A percentile compares a stretch with the other conserved stretches of the same genome.
These are phyloP conservation scores for Enhydra lutris DNA, from an alignment of 2,113 vertebrate species.

Conservation along the genomic window DNA sequence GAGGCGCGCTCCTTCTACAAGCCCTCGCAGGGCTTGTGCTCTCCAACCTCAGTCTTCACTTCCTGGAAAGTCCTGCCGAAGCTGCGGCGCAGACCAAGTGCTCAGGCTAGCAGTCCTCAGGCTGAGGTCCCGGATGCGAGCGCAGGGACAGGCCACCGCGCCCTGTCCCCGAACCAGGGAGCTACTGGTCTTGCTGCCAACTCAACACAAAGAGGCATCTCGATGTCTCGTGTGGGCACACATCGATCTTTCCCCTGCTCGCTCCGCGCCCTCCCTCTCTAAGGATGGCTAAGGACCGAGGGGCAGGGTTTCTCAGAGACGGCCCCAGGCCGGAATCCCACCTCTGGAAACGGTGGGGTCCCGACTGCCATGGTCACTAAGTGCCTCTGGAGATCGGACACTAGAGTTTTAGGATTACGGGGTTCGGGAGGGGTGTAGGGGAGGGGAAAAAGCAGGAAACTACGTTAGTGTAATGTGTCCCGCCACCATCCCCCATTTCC, in stretches of 20 bases:
- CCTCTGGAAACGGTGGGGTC: neutral
- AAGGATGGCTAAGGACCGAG: neutral
- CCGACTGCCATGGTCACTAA: neutral
- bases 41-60: neutral
- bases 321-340: no score
- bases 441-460: neutral
- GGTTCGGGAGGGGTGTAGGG: rapidly evolving
- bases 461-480: neutral
- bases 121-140: neutral
- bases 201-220: rapidly evolving
- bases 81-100: neutral
- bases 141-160: neutral
- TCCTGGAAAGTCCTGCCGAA: neutral
- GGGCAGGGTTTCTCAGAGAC: neutral
- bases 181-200: rapidly evolving
- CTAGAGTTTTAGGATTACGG: rapidly evolving
- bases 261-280: neutral
- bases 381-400: neutral
- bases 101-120: rapidly evolving
- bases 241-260: rapidly evolving
- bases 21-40: neutral
- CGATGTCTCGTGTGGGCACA: rapidly evolving
- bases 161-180: no score
- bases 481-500: no score
- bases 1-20: neutral